Percentiles rank a stretch among this genome's conserved stretches.
These are phyloP conservation scores for Doryteuthis pealeii DNA, from an alignment of 1,140 invertebrate species.

Conservation along the genomic window DNA sequence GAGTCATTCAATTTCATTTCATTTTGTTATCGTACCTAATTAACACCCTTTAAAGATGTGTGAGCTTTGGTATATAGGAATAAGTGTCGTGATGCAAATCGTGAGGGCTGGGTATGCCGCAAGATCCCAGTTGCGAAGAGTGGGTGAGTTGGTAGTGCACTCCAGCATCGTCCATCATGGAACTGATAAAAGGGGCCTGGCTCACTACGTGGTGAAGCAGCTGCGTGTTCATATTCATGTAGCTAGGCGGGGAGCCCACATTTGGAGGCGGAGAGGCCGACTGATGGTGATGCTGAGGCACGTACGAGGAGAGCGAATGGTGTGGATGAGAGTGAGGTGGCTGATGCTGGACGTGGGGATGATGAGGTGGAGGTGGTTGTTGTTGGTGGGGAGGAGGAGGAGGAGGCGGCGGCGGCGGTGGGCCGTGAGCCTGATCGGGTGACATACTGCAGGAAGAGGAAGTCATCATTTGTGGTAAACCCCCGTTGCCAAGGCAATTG, in stretches of 20 bases:
- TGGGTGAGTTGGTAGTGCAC: constrained; percentile 23
- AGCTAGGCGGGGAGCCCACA: background rate
- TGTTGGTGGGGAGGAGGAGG: too few species aligned
- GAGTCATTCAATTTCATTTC: too few species aligned
- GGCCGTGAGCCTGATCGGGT: too few species aligned
- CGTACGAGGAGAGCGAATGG: background rate
- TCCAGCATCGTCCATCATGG: constrained; percentile 10
- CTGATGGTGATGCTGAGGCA: constrained; percentile 2
- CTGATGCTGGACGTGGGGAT: background rate
- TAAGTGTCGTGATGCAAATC: constrained; percentile 36
- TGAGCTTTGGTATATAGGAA: constrained; percentile 42
- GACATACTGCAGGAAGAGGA: background rate
- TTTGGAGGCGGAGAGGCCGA: constrained; percentile 2
- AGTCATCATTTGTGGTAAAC: constrained; percentile 22
- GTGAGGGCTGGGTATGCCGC: constrained; percentile 25
- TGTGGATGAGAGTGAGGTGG: constrained; percentile 3
- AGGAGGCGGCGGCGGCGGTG: too few species aligned
- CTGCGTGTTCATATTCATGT: background rate
- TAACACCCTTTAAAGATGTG: constrained; percentile 33
- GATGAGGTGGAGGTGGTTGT: too few species aligned
- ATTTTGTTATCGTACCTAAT: too few species aligned
- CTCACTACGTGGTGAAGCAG: background rate
- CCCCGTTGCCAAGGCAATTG: constrained; percentile 29
- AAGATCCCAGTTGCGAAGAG: constrained; percentile 27
- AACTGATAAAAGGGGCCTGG: background rate